Evolutionary conservation across 2,797 vertebrate species (phyloP).

Genomic region (Denticeps clupeoides): DNA sequence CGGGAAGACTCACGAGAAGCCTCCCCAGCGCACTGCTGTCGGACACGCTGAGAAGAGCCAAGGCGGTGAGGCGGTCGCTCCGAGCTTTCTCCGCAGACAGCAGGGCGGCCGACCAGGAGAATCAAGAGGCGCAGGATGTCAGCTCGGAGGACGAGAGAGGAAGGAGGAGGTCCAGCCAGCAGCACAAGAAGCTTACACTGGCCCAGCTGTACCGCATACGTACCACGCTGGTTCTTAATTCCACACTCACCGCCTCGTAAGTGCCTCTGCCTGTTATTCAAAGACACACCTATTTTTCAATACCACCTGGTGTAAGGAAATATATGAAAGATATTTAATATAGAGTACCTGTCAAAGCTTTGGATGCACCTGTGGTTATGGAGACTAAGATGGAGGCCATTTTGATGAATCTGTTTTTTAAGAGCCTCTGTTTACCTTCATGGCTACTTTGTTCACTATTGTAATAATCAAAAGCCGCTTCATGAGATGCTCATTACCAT

Average conservation of each 20-base stretch:
- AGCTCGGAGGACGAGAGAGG: constrained; percentile 15
- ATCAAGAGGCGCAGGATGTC: neutral
- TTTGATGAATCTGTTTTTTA: no score
- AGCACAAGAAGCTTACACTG: constrained; percentile 60
- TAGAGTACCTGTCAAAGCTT: no score
- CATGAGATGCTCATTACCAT: no score
- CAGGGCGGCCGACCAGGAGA: constrained; percentile 20
- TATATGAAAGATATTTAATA: neutral
- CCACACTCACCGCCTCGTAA: constrained; percentile 94
- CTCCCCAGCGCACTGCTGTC: constrained; percentile 37
- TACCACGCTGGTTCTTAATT: constrained; percentile 88
- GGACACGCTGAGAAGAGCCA: constrained; percentile 30
- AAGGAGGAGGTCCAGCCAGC: constrained; percentile 47
- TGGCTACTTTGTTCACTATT: no score
- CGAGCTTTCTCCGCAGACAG: neutral
- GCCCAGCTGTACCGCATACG: constrained; percentile 83
- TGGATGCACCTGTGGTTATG: no score
- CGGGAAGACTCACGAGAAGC: constrained; percentile 20
- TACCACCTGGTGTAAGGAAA: neutral
- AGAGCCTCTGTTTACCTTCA: no score
- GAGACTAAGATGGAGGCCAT: no score
- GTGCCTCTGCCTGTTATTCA: neutral
- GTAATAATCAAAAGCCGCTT: no score
- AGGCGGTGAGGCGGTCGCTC: constrained; percentile 15
- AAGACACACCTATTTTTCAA: neutral